phyloP scores from a whole-genome alignment of 1,140 invertebrate genomes.

The Drosophila rhopaloa region DNA sequence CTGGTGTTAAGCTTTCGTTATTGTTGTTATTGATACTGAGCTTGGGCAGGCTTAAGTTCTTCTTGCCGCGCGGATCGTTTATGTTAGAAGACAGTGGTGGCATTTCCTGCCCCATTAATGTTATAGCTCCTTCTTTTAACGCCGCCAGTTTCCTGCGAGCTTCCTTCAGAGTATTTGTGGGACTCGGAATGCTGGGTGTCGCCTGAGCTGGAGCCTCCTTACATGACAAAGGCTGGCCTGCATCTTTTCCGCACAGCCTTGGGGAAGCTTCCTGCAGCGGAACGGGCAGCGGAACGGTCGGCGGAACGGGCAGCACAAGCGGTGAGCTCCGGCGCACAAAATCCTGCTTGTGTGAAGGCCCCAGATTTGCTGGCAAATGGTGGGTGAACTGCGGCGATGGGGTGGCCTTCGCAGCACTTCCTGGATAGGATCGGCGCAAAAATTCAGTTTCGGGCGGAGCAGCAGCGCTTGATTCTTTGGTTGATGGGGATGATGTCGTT shows the following conservation, averaged over 20 bases:
- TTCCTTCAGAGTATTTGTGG: slow-evolving; percentile 30
- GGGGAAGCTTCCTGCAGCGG: neutral
- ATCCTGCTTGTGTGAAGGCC: neutral
- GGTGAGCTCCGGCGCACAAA: slow-evolving; percentile 3
- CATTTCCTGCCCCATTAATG: too few relatives aligned
- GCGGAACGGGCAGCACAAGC: too few relatives aligned
- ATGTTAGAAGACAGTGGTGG: slow-evolving; percentile 26
- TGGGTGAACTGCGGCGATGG: neutral
- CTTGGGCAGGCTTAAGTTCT: neutral
- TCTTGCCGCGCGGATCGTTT: slow-evolving; percentile 59
- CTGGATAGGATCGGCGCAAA: neutral
- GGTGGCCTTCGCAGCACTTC: too few relatives aligned
- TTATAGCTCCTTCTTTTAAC: neutral
- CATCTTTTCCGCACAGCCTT: neutral
- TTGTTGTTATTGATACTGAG: neutral
- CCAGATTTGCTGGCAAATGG: neutral
- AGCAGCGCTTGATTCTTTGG: neutral
- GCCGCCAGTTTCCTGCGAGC: slow-evolving; percentile 66
- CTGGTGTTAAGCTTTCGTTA: neutral
- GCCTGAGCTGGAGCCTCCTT: neutral
- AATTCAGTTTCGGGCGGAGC: neutral
- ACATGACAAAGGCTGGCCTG: neutral
- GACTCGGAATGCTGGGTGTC: neutral
- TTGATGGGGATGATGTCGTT: neutral
- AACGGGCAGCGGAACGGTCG: too few relatives aligned